phyloP scores from a whole-genome alignment of 2,797 vertebrate species.

The Sebastolobus alascanus region DNA sequence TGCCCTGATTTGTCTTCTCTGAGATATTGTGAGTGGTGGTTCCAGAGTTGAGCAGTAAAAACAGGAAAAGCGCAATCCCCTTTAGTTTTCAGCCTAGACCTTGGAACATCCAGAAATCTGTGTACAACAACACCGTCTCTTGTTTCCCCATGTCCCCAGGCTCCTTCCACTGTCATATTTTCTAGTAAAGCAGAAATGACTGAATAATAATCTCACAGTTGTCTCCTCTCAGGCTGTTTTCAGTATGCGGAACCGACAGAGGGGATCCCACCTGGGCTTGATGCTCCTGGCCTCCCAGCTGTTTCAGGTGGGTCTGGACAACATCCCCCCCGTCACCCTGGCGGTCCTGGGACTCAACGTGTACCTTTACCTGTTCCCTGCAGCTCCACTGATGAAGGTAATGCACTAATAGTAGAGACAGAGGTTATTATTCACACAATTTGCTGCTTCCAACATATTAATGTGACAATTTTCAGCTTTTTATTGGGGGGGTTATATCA shows the following conservation, averaged over 20 bases:
- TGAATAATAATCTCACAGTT: neutral
- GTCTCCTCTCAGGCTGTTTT: constrained; percentile 10
- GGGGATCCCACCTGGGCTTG: constrained; percentile 86
- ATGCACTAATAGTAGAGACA: neutral
- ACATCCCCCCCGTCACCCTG: constrained; percentile 93
- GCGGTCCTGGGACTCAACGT: constrained; percentile 89
- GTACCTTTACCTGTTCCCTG: constrained; percentile 90
- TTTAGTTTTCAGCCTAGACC: neutral
- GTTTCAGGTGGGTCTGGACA: constrained; percentile 89
- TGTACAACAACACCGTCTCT: neutral
- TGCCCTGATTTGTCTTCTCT: too few relatives aligned
- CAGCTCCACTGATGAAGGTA: constrained; percentile 81
- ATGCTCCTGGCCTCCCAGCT: constrained; percentile 90
- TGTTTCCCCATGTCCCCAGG: too few relatives aligned
- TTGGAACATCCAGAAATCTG: too few relatives aligned
- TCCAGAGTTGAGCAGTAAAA: neutral
- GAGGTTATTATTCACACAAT: neutral
- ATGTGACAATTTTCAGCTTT: neutral
- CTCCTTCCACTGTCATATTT: neutral
- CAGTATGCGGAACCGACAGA: constrained; percentile 86
- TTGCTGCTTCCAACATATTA: neutral
- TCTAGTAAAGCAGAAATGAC: neutral
- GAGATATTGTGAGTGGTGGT: neutral
- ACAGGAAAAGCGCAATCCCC: neutral
- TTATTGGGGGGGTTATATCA: neutral